These are phyloP conservation scores for Galerucella nymphaeae DNA, from an alignment of 2,888 invertebrate genomes.

Conservation along the genomic window DNA sequence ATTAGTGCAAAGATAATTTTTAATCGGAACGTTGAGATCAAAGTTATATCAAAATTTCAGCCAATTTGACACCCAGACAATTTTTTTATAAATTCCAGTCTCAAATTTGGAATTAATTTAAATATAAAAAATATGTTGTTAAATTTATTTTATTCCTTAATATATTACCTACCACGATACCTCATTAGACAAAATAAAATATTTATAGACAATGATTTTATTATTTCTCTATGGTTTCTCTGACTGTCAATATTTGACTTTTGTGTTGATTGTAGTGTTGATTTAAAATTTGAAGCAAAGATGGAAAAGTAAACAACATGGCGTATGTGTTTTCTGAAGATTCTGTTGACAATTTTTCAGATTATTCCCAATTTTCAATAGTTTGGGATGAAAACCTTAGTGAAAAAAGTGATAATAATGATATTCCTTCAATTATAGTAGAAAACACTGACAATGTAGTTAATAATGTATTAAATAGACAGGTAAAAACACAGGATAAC, in stretches of 20 bases:
- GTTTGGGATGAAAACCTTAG: slow-evolving; percentile 47
- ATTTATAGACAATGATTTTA: no score
- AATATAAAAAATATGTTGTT: no score
- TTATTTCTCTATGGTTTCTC: neutral
- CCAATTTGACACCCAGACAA: no score
- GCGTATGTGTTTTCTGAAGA: slow-evolving; percentile 54
- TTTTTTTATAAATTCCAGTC: no score
- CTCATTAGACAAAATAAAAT: no score
- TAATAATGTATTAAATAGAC: slow-evolving; percentile 54
- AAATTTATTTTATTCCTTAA: no score
- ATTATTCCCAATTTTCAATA: slow-evolving; percentile 53
- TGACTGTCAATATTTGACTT: neutral
- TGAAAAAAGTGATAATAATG: slow-evolving; percentile 46
- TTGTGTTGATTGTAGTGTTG: slow-evolving; percentile 7
- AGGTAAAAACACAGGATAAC: slow-evolving; percentile 55
- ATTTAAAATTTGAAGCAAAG: slow-evolving; percentile 8
- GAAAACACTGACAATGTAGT: slow-evolving; percentile 52
- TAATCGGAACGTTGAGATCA: no score
- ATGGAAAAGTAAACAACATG: slow-evolving; percentile 55
- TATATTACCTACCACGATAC: no score
- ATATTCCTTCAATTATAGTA: slow-evolving; percentile 34
- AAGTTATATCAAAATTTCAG: no score
- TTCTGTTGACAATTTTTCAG: slow-evolving; percentile 56
- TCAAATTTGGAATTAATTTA: no score
- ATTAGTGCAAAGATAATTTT: no score